These are phyloP conservation scores for Enoplosus armatus DNA, from an alignment of 2,797 vertebrate genomes.

Conservation along the genomic window DNA sequence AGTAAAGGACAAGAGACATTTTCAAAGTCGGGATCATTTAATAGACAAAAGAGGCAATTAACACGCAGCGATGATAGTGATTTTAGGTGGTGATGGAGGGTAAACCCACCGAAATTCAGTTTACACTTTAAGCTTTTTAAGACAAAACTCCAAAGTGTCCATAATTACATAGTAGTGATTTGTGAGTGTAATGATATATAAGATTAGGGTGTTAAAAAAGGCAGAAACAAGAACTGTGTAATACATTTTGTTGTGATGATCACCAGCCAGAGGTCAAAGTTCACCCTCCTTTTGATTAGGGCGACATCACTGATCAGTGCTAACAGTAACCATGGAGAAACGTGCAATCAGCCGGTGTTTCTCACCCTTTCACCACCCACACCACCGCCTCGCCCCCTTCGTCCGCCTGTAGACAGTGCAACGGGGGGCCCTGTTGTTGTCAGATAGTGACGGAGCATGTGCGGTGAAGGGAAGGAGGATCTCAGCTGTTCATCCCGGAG, in stretches of 20 bases:
- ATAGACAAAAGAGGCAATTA: background rate
- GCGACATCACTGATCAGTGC: slow-evolving; percentile 42
- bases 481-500: slow-evolving; percentile 73
- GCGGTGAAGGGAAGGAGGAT: slow-evolving; percentile 74
- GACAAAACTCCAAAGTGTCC: background rate
- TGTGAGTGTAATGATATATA: background rate
- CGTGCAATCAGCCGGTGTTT: slow-evolving; percentile 64
- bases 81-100: background rate
- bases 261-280: slow-evolving; percentile 41
- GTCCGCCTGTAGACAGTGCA: slow-evolving; percentile 44
- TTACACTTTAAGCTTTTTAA: background rate
- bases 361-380: slow-evolving; percentile 28
- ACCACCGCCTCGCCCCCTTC: slow-evolving; percentile 10
- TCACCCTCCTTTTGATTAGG: slow-evolving; percentile 32
- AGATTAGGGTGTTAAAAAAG: background rate
- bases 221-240: background rate
- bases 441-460: slow-evolving; percentile 71
- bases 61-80: background rate
- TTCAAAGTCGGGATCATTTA: background rate
- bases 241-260: slow-evolving; percentile 27
- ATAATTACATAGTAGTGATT: slow-evolving; percentile 4
- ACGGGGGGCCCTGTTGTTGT: slow-evolving; percentile 60
- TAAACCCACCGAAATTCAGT: background rate
- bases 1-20: background rate
- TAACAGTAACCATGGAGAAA: slow-evolving; percentile 62